Percentiles rank a stretch among this genome's conserved stretches.
These are phyloP conservation scores for Hylomyscus alleni DNA, from an alignment of 2,797 vertebrate species.

Conservation along the genomic window DNA sequence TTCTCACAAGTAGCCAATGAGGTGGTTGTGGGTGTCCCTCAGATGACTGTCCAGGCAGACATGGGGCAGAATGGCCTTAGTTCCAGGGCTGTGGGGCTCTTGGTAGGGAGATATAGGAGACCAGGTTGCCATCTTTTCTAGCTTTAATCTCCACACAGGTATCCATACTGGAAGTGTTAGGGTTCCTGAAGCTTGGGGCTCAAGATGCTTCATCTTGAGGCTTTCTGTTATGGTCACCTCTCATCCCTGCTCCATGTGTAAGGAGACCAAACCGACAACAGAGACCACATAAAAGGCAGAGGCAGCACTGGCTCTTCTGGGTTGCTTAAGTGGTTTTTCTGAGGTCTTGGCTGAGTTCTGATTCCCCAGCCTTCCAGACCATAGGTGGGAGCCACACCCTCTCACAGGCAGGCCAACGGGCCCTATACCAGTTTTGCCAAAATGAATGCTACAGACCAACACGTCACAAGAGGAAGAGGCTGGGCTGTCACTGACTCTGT, in stretches of 20 bases:
- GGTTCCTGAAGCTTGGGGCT: neutral
- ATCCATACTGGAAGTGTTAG: neutral
- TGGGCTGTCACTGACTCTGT: no score
- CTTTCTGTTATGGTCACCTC: neutral
- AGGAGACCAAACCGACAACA: neutral
- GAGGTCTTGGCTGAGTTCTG: no score
- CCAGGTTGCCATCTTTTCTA: accelerated
- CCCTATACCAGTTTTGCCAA: neutral
- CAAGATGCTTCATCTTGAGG: no score
- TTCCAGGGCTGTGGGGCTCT: no score
- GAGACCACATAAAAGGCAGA: neutral
- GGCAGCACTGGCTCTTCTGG: accelerated
- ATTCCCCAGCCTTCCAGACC: no score
- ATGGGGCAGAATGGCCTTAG: neutral
- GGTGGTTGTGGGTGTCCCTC: neutral
- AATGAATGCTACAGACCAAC: accelerated
- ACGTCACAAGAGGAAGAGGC: neutral
- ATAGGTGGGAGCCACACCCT: neutral
- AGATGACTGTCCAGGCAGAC: neutral
- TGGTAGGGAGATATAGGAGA: neutral
- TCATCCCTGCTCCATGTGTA: neutral
- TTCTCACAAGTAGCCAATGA: neutral
- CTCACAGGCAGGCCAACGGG: neutral
- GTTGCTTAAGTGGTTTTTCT: accelerated
- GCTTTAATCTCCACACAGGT: neutral